Conservation (phyloP, 2,888 invertebrate species). For the Conistra vaccinii region DNA sequence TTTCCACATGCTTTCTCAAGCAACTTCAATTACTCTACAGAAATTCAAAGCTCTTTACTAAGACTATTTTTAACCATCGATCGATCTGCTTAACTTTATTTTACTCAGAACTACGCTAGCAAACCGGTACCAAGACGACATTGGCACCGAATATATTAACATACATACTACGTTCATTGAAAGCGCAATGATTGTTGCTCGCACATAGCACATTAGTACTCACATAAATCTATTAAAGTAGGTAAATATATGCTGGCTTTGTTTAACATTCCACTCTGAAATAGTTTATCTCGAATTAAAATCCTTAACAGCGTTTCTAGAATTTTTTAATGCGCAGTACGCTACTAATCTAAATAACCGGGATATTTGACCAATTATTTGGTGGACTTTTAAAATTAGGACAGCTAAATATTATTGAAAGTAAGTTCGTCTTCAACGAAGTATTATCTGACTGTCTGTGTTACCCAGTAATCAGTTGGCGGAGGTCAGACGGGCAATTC, state of each 20-base stretch:
- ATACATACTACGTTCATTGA: conserved; percentile 11
- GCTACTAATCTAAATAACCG: not conserved
- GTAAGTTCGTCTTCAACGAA: not conserved
- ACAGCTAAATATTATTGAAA: not conserved
- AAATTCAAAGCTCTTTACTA: not conserved
- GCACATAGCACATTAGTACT: not conserved
- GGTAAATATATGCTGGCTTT: conserved; percentile 21
- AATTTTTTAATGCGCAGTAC: conserved; percentile 1
- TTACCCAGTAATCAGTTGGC: not conserved
- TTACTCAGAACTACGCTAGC: not conserved
- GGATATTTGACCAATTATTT: not conserved
- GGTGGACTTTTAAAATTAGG: not conserved
- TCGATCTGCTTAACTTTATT: not conserved
- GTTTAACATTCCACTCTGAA: conserved; percentile 25
- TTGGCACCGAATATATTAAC: conserved; percentile 32
- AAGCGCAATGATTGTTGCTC: conserved; percentile 16
- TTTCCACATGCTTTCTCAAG: not conserved
- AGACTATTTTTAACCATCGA: conserved; percentile 25
- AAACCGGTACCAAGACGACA: conserved; percentile 24
- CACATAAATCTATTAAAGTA: conserved; percentile 23
- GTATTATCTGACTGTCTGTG: not conserved
- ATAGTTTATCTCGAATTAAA: not conserved
- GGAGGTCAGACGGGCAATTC: too few relatives aligned
- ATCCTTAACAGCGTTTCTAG: not conserved
- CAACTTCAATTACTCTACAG: not conserved